Evolutionary conservation across 2,797 vertebrate species (phyloP).

Genomic region (Pteropus rufus): DNA sequence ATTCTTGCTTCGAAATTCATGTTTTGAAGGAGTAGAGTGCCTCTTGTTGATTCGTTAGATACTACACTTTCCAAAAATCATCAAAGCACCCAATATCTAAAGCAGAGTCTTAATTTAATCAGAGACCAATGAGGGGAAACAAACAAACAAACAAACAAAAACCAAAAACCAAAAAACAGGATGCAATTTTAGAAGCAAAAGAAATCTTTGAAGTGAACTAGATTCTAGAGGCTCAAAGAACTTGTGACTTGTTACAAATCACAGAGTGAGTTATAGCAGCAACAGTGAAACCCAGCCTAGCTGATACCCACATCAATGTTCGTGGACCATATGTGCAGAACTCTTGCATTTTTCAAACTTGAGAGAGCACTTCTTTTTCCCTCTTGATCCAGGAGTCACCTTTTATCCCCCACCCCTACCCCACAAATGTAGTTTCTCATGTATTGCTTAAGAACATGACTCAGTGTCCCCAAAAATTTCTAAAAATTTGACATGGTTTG

Average conservation of each 20-base stretch:
- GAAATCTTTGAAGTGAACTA: not conserved
- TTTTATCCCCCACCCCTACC: too few relatives aligned
- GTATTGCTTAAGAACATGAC: slow-evolving; percentile 28
- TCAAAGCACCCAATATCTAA: not conserved
- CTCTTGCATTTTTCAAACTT: not conserved
- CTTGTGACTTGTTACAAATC: not conserved
- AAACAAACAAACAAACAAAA: not conserved
- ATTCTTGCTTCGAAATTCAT: not conserved
- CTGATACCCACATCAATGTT: not conserved
- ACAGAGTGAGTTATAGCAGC: not conserved
- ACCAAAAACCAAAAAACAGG: not conserved
- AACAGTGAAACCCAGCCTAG: not conserved
- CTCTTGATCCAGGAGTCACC: not conserved
- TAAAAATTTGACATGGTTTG: not conserved
- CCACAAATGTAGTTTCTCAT: not conserved
- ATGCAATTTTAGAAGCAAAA: not conserved
- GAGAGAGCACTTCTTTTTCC: not conserved
- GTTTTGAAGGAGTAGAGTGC: not conserved
- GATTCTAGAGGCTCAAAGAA: not conserved
- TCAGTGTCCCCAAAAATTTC: not conserved
- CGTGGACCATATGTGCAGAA: not conserved
- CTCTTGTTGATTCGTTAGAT: not conserved
- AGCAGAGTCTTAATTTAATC: not conserved
- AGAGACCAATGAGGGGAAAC: not conserved
- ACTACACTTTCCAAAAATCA: not conserved